A percentile compares a stretch with the other conserved stretches of the same genome.
These are phyloP conservation scores for Drosophila grimshawi DNA, from an alignment of 1,140 invertebrate genomes.

Conservation along the genomic window DNA sequence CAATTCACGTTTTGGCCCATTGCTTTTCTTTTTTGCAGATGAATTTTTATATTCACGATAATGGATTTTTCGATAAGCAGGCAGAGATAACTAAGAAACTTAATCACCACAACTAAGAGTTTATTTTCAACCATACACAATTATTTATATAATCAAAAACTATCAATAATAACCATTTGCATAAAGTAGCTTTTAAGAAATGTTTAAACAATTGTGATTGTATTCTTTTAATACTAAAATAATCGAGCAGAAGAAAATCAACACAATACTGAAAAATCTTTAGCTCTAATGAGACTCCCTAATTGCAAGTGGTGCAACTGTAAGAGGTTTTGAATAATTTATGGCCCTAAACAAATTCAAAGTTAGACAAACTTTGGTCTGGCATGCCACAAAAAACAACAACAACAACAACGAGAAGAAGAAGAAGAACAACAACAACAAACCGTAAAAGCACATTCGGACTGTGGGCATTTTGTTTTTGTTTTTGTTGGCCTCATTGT, in stretches of 20 bases:
- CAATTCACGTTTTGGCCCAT: conserved; percentile 13
- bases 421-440: conserved; percentile 1
- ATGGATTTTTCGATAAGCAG: conserved; percentile 12
- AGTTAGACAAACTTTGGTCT: conserved; percentile 43
- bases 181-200: not conserved
- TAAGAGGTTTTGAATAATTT: conserved; percentile 37
- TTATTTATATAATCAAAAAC: not conserved
- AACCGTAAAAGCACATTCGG: conserved; percentile 2
- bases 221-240: not conserved
- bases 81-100: conserved; percentile 35
- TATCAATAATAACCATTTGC: not conserved
- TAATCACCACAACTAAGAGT: conserved; percentile 4
- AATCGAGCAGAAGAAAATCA: not conserved
- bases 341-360: conserved; percentile 35
- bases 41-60: not conserved
- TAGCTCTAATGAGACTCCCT: conserved; percentile 32
- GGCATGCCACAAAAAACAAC: conserved; percentile 15
- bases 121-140: not conserved
- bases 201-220: not conserved
- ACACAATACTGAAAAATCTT: not conserved
- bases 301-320: conserved; percentile 30
- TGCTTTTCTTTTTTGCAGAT: conserved; percentile 18
- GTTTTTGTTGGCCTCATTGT: not conserved
- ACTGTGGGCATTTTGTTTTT: conserved; percentile 42
- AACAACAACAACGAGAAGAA: too few species aligned